Conservation (phyloP, 2,888 invertebrate species). For the Resseliella maxima region DNA sequence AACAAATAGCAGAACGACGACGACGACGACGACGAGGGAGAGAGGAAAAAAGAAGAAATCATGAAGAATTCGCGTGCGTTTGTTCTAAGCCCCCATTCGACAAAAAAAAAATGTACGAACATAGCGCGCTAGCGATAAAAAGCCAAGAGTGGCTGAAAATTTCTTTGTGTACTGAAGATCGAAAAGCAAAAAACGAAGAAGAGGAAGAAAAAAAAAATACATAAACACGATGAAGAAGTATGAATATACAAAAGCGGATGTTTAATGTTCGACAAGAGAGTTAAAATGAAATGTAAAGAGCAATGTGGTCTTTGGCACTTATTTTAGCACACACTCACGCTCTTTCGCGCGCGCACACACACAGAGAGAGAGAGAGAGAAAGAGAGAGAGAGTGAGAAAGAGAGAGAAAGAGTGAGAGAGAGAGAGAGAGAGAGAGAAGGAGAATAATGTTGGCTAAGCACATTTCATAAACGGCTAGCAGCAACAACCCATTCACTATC, state of each 20-base stretch:
- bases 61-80: slow-evolving; percentile 18
- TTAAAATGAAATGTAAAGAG: background rate
- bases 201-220: background rate
- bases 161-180: background rate
- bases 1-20: background rate
- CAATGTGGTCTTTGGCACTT: background rate
- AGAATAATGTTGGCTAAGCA: no score
- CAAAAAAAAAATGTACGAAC: background rate
- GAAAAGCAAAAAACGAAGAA: background rate
- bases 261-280: slow-evolving; percentile 53
- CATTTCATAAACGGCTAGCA: no score
- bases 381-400: background rate
- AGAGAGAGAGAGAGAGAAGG: background rate
- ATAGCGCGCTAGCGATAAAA: background rate
- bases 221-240: no score
- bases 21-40: background rate
- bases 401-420: no score
- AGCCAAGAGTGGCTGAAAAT: background rate
- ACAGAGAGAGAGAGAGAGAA: background rate
- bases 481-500: no score
- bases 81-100: background rate
- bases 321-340: background rate
- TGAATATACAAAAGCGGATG: slow-evolving; percentile 28
- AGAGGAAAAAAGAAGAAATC: background rate
- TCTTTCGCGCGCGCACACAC: background rate